Evolutionary conservation across 2,113 vertebrate genomes (phyloP).

Genomic region (Phaethornis superciliosus): DNA sequence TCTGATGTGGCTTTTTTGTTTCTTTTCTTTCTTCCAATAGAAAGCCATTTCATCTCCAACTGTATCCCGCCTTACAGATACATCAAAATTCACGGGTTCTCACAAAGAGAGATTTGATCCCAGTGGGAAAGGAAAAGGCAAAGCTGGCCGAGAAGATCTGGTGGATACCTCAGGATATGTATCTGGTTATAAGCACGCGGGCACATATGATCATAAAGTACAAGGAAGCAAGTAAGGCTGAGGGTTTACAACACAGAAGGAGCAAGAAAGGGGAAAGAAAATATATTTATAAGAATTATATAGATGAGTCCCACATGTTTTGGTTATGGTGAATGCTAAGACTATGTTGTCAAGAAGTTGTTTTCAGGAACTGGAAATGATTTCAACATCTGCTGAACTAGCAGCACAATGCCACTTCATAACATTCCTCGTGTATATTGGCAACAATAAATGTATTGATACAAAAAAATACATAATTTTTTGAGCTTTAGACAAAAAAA

Average conservation of each 20-base stretch:
- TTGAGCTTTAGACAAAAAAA: background rate
- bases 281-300: conserved; percentile 32
- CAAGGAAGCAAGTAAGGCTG: conserved; percentile 80
- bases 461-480: background rate
- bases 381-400: conserved; percentile 66
- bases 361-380: conserved; percentile 72
- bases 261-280: background rate
- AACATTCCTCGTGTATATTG: conserved; percentile 76
- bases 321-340: conserved; percentile 54
- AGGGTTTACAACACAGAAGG: background rate
- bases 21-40: conserved; percentile 66
- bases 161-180: conserved; percentile 93
- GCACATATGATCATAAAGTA: conserved; percentile 94
- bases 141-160: conserved; percentile 91
- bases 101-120: conserved; percentile 95
- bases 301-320: conserved; percentile 58
- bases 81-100: conserved; percentile 92
- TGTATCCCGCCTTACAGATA: conserved; percentile 93
- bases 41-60: conserved; percentile 92
- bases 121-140: conserved; percentile 91
- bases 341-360: conserved; percentile 55
- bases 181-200: conserved; percentile 93
- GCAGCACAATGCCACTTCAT: conserved; percentile 67
- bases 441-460: conserved; percentile 38
- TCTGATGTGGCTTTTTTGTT: background rate